phyloP scores from a whole-genome alignment of 2,797 vertebrate genomes.

The Cyprinodon diabolis region DNA sequence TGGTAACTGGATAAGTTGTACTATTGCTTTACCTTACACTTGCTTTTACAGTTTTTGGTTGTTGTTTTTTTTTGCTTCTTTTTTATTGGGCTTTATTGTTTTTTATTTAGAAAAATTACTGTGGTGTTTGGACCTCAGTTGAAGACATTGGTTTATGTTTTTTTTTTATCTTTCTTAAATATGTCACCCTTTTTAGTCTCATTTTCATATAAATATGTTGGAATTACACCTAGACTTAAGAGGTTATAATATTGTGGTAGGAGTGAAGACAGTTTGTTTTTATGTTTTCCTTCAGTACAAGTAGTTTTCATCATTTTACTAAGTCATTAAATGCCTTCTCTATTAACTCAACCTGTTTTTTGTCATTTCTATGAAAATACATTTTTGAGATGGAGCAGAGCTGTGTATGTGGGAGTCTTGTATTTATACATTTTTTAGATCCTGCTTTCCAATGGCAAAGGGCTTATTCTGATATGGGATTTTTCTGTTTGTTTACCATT shows the following conservation, averaged over 20 bases:
- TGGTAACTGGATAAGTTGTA: slow-evolving; percentile 28
- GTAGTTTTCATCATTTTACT: slow-evolving; percentile 2
- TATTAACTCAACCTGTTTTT: no score
- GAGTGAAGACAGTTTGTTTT: background rate
- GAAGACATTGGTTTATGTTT: background rate
- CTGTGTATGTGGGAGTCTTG: no score
- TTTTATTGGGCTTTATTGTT: background rate
- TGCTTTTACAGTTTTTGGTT: background rate
- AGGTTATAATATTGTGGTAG: background rate
- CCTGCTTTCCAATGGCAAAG: no score
- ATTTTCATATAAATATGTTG: background rate
- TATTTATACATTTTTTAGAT: no score
- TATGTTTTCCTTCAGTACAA: background rate
- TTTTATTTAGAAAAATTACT: background rate
- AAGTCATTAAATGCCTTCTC: background rate
- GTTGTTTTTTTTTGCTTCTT: slow-evolving; percentile 29
- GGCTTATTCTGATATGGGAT: no score
- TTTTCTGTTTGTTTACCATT: no score
- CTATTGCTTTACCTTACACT: background rate
- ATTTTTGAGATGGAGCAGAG: no score
- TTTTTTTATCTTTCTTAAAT: background rate
- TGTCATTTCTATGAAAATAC: no score
- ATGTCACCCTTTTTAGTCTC: background rate
- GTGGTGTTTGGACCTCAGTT: background rate
- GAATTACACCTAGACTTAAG: background rate